Evolutionary conservation across 2,888 invertebrate genomes (phyloP), one percentile per base, ranked within the genome.

Genomic region (Eurytoma californica): DNA sequence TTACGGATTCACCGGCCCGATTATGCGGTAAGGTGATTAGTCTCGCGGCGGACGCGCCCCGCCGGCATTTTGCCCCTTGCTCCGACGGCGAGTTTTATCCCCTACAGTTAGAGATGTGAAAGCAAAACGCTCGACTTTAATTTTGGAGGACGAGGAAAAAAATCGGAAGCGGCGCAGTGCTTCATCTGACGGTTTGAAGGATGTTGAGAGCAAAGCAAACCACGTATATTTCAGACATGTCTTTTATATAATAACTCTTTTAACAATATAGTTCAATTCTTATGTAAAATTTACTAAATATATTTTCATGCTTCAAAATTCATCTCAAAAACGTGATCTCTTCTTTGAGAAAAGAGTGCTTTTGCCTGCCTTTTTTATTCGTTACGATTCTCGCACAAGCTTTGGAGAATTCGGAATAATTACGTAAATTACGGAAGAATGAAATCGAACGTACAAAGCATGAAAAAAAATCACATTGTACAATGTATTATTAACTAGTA

Each of bases 211-310:
- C 9, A 39, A 39, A 39, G 39, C 9, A 39, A 39, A 39, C 39
- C 9, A 39, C 39, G 9, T 2, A 47, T 18, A 58, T 57, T 67
- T 68, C 53, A 53, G 47, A 51, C 47, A 7, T 69, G 55, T 7
- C 28, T 77, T 70, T 72, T 69, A 76, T 69, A 28, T 76, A 67
- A 77, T 66, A 72, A 66, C 55, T 58, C 68, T 65, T 67, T 67
- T 78, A 39, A 61, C 68, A 78, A 68, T 72, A 57, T 47, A 16
- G 3, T 63, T 68, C 47, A 78, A 78, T 69, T 30, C 57, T 68
- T 63, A 63, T 73, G 63, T 73, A 73, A 79, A 73, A 79, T 68
- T 68, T 69, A 67, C 61, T 67, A 72, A 68, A 77, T 67, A 67
- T 18, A 51, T 53, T 61, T 60, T 47, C 76, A 76, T 69, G 69